Base-by-base conservation (phyloP, 1,140 invertebrate species). In the Meloidogyne chitwoodi region DNA sequence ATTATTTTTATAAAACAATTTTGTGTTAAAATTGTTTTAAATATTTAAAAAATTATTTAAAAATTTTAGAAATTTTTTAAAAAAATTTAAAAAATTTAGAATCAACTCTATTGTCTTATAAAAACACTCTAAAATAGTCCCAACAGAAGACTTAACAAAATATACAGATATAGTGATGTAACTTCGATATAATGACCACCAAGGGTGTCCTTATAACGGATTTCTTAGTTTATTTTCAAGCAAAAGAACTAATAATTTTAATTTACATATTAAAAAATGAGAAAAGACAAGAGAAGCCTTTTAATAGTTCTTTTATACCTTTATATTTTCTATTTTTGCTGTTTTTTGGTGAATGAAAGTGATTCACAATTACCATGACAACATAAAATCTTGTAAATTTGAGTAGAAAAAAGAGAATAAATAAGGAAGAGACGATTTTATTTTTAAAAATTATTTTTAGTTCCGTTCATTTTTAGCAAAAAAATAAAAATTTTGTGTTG, bases 391-490 rank as follows among this genome's bases (percentile, higher is more conserved):
- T n/a, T n/a, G n/a, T 56, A 56, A 56, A 56, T 56, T n/a, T 8
- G n/a, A 56, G 48, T 56, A 56, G n/a, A 56, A 19, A 48, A 48
- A 48, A 0, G 12, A 22, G 1, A 56, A 56, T 56, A 56, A 56
- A 44, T 14, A 44, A n/a, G 48, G 65, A 1, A 67, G 10, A 6
- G 65, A 67, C n/a, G 19, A 67, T 67, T 34, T 31, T n/a, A 8
- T 67, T 34, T 66, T 14, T 14, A 16, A 29, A 19, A 67, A 34
- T 31, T 67, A 31, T 41, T 67, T 64, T 64, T 31, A 67, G 24
- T 31, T 67, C 65, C 38, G 41, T 73, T 48, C 56, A 31, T 26
- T 31, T n/a, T 56, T n/a, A 69, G 56, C 68, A 44, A 22, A 69
- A 69, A 69, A 48, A 1, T 26, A n/a, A n/a, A n/a, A n/a, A n/a